Evolutionary conservation across 2,113 vertebrate genomes (phyloP).

Genomic region (Dipodomys ordii): DNA sequence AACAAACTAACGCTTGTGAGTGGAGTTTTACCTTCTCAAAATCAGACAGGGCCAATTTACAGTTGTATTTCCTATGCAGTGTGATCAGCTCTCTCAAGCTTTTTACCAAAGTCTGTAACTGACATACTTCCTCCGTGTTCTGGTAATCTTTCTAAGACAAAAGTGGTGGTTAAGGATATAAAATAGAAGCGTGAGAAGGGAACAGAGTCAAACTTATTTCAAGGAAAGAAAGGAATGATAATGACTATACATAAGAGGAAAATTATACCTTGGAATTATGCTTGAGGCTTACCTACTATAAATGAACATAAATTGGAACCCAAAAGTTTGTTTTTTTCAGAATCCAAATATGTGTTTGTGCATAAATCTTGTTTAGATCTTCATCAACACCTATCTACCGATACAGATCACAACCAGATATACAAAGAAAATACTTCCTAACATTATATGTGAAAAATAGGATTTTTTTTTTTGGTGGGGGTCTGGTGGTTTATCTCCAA

Average conservation of each 20-base stretch:
- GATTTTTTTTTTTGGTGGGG: neutral
- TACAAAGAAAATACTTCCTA: neutral
- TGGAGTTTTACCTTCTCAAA: conserved; percentile 93
- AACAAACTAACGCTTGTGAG: neutral
- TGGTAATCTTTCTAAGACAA: conserved; percentile 88
- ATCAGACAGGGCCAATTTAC: conserved; percentile 92
- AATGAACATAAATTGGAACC: neutral
- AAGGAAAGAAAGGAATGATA: neutral
- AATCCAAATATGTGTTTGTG: neutral
- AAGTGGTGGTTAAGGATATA: neutral
- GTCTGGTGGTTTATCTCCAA: no score
- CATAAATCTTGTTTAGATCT: neutral
- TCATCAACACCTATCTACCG: neutral
- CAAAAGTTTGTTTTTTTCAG: neutral
- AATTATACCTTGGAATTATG: neutral
- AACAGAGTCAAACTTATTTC: conserved; percentile 15
- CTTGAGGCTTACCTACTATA: neutral
- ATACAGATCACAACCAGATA: neutral
- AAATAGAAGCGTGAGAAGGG: neutral
- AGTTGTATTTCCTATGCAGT: conserved; percentile 94
- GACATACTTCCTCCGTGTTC: conserved; percentile 89
- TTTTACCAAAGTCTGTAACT: conserved; percentile 90
- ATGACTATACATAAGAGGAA: conserved; percentile 10
- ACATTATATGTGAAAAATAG: neutral
- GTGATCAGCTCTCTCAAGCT: conserved; percentile 91